These are phyloP conservation scores for Sinosuthora webbiana DNA, from an alignment of 2,113 vertebrate genomes.

Conservation along the genomic window DNA sequence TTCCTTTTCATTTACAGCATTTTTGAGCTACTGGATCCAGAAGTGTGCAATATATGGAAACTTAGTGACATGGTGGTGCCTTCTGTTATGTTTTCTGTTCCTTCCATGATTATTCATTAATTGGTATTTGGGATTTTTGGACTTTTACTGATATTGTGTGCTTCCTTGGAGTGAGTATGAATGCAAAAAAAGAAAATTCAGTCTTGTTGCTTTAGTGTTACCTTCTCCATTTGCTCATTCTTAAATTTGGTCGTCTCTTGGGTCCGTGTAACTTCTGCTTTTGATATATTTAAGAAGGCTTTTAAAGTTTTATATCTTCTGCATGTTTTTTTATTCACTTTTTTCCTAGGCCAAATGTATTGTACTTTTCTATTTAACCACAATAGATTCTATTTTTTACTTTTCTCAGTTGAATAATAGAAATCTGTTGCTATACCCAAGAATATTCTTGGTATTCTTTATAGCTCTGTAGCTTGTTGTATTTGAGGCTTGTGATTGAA, in stretches of 20 bases:
- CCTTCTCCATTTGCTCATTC: neutral
- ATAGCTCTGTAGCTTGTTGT: neutral
- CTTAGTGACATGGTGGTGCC: neutral
- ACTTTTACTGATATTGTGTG: neutral
- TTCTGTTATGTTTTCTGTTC: neutral
- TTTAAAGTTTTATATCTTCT: neutral
- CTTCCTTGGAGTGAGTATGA: neutral
- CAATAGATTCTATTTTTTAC: neutral
- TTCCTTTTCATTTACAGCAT: neutral
- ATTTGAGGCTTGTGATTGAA: neutral
- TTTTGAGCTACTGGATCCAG: neutral
- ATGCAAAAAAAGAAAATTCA: neutral
- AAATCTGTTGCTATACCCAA: neutral
- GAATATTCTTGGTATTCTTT: slow-evolving; percentile 6
- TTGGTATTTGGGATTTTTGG: neutral
- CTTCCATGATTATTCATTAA: neutral
- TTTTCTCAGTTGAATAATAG: neutral
- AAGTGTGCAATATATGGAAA: neutral
- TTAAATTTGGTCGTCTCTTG: neutral
- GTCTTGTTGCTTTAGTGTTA: neutral
- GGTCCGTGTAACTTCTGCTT: neutral
- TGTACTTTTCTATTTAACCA: neutral
- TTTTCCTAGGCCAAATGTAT: neutral
- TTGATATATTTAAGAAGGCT: neutral
- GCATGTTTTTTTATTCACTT: neutral